Evolutionary conservation across 2,888 invertebrate species (phyloP).

Genomic region (Parascotia fuliginaria): DNA sequence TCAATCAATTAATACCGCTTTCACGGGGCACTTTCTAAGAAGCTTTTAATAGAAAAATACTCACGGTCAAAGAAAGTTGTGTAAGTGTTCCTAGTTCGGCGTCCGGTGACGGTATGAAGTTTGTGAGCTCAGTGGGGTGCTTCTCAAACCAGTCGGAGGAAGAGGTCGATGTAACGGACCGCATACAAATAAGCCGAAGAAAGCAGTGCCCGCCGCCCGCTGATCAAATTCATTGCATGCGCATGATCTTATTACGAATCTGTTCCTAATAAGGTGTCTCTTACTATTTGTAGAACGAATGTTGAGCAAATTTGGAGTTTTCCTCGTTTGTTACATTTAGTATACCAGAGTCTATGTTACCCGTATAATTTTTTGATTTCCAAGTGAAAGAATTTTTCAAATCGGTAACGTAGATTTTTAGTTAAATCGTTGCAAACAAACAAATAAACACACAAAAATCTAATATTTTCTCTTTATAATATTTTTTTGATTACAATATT

Average conservation of each 20-base stretch:
- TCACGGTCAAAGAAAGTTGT: slow-evolving; percentile 65
- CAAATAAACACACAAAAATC: no score
- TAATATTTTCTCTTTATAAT: no score
- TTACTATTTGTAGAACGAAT: no score
- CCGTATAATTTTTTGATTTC: no score
- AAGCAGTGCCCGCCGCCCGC: slow-evolving; percentile 44
- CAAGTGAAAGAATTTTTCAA: no score
- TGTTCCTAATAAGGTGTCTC: background rate
- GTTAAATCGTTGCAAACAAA: no score
- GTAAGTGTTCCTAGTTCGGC: slow-evolving; percentile 58
- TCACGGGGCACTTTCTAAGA: slow-evolving; percentile 62
- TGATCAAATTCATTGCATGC: slow-evolving; percentile 26
- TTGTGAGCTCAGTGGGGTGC: slow-evolving; percentile 53
- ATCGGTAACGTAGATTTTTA: no score
- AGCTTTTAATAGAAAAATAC: slow-evolving; percentile 50
- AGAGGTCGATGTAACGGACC: slow-evolving; percentile 77
- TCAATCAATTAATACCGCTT: slow-evolving; percentile 24
- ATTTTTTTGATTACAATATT: no score
- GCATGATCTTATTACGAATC: slow-evolving; percentile 20
- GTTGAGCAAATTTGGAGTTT: no score
- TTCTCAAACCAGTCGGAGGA: slow-evolving; percentile 67
- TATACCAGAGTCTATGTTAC: no score
- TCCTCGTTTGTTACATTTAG: no score
- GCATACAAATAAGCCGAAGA: slow-evolving; percentile 66
- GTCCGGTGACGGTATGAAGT: slow-evolving; percentile 57